A percentile compares a stretch with the other conserved stretches of the same genome.
These are phyloP conservation scores for Colius striatus DNA, from an alignment of 2,113 vertebrate genomes.

Conservation along the genomic window DNA sequence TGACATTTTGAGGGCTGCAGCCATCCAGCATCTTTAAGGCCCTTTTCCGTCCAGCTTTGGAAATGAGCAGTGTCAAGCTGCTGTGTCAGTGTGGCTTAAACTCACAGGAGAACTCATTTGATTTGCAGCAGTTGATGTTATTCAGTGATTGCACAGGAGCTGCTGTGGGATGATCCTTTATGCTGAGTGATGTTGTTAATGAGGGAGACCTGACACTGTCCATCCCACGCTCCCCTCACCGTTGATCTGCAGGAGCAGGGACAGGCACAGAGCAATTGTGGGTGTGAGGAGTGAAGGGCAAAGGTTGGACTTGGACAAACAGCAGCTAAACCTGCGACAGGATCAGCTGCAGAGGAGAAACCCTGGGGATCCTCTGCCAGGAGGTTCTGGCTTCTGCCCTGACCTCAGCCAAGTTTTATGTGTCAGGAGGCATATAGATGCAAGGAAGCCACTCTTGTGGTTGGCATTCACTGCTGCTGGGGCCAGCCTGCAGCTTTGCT, in stretches of 20 bases:
- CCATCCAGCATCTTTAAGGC: fast-evolving
- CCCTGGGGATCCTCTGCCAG: too few relatives aligned
- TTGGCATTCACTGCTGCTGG: background rate
- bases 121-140: background rate
- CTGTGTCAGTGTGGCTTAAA: background rate
- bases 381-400: too few relatives aligned
- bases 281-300: background rate
- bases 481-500: fast-evolving
- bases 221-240: background rate
- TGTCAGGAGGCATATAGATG: too few relatives aligned
- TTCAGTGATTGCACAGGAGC: slow-evolving; percentile 9
- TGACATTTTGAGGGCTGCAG: fast-evolving
- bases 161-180: background rate
- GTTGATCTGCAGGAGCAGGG: background rate
- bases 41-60: background rate
- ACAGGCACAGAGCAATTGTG: background rate
- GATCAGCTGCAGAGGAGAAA: too few relatives aligned
- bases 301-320: background rate
- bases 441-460: fast-evolving
- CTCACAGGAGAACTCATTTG: background rate
- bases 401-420: background rate
- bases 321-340: background rate
- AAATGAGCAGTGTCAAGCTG: background rate
- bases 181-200: slow-evolving; percentile 16
- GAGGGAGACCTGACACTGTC: background rate